Percentiles rank a stretch among this genome's conserved stretches.
Evolutionary conservation across 2,888 invertebrate species (phyloP).

Genomic region (Dichetophora obliterata): DNA sequence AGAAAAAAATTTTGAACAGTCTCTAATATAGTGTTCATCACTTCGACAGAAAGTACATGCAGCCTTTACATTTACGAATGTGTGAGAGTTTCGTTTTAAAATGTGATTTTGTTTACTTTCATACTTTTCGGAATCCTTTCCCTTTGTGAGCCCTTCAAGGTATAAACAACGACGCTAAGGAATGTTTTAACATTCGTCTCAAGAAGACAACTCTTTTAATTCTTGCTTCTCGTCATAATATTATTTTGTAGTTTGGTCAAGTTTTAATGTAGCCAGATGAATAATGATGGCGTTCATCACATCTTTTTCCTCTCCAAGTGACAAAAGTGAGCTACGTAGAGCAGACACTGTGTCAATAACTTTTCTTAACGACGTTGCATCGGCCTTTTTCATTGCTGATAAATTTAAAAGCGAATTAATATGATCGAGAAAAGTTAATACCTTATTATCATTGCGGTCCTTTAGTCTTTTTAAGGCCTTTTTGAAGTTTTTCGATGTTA

Average conservation of each 20-base stretch:
- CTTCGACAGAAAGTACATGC: slow-evolving; percentile 13
- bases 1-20: slow-evolving; percentile 26
- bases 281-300: neutral
- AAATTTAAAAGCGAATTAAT: neutral
- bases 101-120: neutral
- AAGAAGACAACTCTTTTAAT: slow-evolving; percentile 6
- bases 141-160: neutral
- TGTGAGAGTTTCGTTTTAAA: neutral
- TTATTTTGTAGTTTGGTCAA: neutral
- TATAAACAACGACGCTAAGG: slow-evolving; percentile 2
- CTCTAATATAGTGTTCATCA: slow-evolving; percentile 11
- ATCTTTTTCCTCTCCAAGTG: neutral
- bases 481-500: neutral
- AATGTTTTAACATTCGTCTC: neutral
- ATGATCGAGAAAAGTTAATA: neutral
- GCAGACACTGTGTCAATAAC: slow-evolving; percentile 5
- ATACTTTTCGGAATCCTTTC: neutral
- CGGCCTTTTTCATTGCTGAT: neutral
- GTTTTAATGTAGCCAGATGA: neutral
- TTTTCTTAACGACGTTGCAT: neutral
- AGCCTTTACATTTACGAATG: neutral
- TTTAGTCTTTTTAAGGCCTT: neutral
- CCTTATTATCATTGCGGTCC: neutral
- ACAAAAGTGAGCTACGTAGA: neutral
- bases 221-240: slow-evolving; percentile 6